These are phyloP conservation scores for Adrianichthys oophorus DNA, from an alignment of 2,797 vertebrate genomes.

Conservation along the genomic window DNA sequence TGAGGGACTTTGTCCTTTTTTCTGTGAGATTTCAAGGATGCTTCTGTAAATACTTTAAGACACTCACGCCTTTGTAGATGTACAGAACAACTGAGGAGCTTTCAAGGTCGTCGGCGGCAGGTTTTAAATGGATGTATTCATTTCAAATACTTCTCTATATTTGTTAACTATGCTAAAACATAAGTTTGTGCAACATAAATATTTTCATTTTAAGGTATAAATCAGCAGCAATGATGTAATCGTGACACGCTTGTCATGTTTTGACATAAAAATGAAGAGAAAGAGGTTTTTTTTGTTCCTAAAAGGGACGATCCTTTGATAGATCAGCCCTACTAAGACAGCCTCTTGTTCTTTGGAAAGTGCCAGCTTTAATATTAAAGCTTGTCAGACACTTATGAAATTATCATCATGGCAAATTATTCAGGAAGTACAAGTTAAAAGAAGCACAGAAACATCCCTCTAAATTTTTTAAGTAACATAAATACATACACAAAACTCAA, in stretches of 20 bases:
- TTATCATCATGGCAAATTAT: background rate
- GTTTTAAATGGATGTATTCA: no score
- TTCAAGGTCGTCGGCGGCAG: no score
- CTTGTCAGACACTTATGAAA: background rate
- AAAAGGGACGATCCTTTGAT: background rate
- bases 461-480: no score
- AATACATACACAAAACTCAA: no score
- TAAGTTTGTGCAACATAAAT: no score
- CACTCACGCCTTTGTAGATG: no score
- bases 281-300: background rate
- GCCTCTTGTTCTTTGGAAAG: background rate
- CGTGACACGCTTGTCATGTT: background rate
- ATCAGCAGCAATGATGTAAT: background rate
- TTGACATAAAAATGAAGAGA: background rate
- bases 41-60: background rate
- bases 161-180: no score
- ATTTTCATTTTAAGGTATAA: no score
- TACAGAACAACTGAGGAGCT: no score
- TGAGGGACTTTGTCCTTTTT: background rate
- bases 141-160: no score
- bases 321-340: background rate
- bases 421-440: background rate
- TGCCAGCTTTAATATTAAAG: background rate
- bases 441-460: background rate
- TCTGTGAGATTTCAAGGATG: background rate